Evolutionary conservation across 2,113 vertebrate species (phyloP), one percentile per base, ranked within the genome.

Genomic region (Rhipidura dahli): DNA sequence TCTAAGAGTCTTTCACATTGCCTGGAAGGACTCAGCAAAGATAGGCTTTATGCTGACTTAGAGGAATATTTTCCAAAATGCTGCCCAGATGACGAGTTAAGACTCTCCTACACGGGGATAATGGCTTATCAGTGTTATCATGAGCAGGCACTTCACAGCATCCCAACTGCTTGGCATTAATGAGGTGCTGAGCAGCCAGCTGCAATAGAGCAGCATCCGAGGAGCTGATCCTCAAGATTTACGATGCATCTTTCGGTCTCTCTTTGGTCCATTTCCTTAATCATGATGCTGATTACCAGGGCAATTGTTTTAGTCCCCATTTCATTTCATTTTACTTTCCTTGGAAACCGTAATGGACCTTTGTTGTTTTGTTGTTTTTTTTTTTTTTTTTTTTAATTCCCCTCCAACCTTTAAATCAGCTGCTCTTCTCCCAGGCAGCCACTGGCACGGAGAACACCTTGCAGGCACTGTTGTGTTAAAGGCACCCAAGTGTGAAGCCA

Each of bases 221-320:
- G 22, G 60, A 83, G 56, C 69, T 44, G 68, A 60, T 77, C 39
- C 75, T 60, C 27, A n/a, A 63, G 75, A 87, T 85, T 95, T 83
- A 93, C 40, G 59, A 45, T 59, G 51, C 63, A 51, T 90, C 44
- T 86, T 93, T 84, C 30, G 16, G 37, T 93, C 51, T 80, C 51
- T 65, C 63, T 88, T 56, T 90, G 82, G 35, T 66, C 90, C 79
- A 49, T 90, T 88, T 93, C 82, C 90, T 93, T 65, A 63, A 97
- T 56, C 83, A 60, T 10, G 28, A 30, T 59, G 51, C 71, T 93
- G 66, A 80, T 86, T 69, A 73, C 63, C 19, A 39, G 39, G 54
- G 22, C 63, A 83, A 77, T 76, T 86, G 60, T 63, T 80, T 93
- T 59, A 66, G 64, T 17, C 73, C 80, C 85, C 19, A 0, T 87